Base-by-base conservation (phyloP, 2,888 invertebrate genomes). In the Arge pagana region DNA sequence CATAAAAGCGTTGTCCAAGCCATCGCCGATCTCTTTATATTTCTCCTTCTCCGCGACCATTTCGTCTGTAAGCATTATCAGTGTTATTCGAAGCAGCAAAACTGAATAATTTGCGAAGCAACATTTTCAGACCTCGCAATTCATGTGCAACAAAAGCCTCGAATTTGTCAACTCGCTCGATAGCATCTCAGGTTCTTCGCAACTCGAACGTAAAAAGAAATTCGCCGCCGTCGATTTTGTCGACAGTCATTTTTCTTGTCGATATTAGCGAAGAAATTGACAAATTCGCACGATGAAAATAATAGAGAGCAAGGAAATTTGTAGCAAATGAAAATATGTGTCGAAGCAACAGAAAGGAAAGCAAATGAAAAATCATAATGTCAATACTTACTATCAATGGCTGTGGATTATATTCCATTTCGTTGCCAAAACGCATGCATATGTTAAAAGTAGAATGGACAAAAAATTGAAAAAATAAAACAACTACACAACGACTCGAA, bases 1-100 rank as follows among this genome's bases (percentile, higher is more conserved):
- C 73, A 91, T 87, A 83, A 95, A 94, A 66, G 95, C 93, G 77
- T 87, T 84, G 82, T 96, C 96, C 84, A 96, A 85, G 81, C 91
- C 94, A 78, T 94, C 90, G 69, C 90, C 91, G 80, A 96, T 90
- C 78, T 88, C 85, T 82, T 93, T 93, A 86, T 87, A 95, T 80
- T 87, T 87, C 84, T 95, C 93, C 83, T 90, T 94, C 80, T 89
- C 90, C 74, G 80, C 81, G 81, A 91, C 89, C 81, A 90, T 84
- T 76, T 91, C 90, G 85, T 91, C 91, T 90, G 85, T 71, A 81
- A 80, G 64, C 66, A 74, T 56, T 64, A 50, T 59, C 54, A 59
- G 36, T 49, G 52, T 48, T 51, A 54, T 49, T 33, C 50, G 52
- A 52, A 48, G 52, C 23, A 53, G 40, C 30, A 42, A 41, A 31